Evolutionary conservation across 2,113 vertebrate species (phyloP), one percentile per base, ranked within the genome.

Genomic region (Spilogale gracilis): DNA sequence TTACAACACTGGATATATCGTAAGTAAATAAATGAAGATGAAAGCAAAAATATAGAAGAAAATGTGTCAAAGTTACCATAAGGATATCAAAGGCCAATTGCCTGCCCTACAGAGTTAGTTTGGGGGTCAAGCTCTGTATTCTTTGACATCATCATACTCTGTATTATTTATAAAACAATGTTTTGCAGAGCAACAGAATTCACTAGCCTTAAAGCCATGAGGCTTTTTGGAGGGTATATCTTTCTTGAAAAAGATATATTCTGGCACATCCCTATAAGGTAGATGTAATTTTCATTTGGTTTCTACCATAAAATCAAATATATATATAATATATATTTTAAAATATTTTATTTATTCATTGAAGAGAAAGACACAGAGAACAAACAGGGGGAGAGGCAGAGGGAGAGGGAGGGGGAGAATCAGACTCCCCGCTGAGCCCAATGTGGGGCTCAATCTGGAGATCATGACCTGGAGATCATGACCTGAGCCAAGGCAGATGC

Each of bases 261-360:
- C n/a, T 13, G 95, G 56, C 10, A 87, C 9, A 83, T 82, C 86
- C 84, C 14, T 86, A 54, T 69, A 45, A 79, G 84, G 38, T 18
- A 43, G 38, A 83, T 63, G 1, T 60, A 91, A 91, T 93, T 95
- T 96, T 89, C 78, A 91, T 20, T 9, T 92, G 43, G 69, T 56
- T 89, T 97, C 65, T 78, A 96, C 30, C 74, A 94, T 50, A 88
- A 93, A 84, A 76, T 74, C 52, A 92, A 30, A 38, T n/a, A n/a
- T 50, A 76, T 87, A 23, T 60, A 23, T 58, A 58, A 58, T 18
- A 56, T 7, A 60, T 23, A 60, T 23, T 23, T 60, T 54, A 60
- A 61, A 61, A 61, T 61, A 61, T 61, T 61, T 10, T 61, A 9
- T 61, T 25, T 61, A 61, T 61, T 61, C 60, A 61, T 61, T 25